phyloP scores from a whole-genome alignment of 2,113 vertebrate genomes.

The Xiphias gladius region DNA sequence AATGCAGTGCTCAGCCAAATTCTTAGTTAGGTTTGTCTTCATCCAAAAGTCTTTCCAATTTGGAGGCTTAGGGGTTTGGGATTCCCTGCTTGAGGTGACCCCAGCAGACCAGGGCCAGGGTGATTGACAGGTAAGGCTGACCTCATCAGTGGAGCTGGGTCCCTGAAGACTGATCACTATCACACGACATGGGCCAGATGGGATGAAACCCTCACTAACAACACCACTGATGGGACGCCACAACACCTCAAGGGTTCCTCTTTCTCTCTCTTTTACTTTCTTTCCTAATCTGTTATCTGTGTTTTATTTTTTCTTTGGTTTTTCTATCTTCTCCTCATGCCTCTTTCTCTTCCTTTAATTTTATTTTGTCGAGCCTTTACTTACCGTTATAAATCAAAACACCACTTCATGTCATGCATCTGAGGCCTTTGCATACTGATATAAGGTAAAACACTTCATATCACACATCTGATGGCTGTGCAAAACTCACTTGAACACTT shows the following conservation, averaged over 20 bases:
- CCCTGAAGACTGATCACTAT: conserved; percentile 81
- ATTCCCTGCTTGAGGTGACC: conserved; percentile 71
- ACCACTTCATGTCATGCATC: background rate
- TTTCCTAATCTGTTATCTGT: background rate
- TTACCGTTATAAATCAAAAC: background rate
- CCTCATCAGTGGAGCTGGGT: conserved; percentile 77
- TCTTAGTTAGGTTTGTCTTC: conserved; percentile 26
- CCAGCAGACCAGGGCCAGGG: conserved; percentile 42
- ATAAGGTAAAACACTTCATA: background rate
- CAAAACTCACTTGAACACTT: conserved; percentile 15
- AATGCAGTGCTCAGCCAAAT: conserved; percentile 19
- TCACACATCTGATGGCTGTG: conserved; percentile 1
- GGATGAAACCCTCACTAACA: conserved; percentile 71
- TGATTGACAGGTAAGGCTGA: conserved; percentile 80
- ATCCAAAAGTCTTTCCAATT: conserved; percentile 47
- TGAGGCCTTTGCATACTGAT: background rate
- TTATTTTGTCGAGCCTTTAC: background rate
- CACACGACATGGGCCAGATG: conserved; percentile 70
- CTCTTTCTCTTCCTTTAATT: background rate
- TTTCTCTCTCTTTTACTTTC: conserved; percentile 8
- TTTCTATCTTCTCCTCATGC: conserved; percentile 8
- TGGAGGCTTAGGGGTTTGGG: conserved; percentile 53
- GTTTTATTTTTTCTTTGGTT: background rate
- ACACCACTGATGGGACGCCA: conserved; percentile 47
- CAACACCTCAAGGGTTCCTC: conserved; percentile 54